These are phyloP conservation scores for Cassiopea andromeda DNA, from an alignment of 30 jellyfish, hydroid and myxozoan species.

Conservation along the genomic window DNA sequence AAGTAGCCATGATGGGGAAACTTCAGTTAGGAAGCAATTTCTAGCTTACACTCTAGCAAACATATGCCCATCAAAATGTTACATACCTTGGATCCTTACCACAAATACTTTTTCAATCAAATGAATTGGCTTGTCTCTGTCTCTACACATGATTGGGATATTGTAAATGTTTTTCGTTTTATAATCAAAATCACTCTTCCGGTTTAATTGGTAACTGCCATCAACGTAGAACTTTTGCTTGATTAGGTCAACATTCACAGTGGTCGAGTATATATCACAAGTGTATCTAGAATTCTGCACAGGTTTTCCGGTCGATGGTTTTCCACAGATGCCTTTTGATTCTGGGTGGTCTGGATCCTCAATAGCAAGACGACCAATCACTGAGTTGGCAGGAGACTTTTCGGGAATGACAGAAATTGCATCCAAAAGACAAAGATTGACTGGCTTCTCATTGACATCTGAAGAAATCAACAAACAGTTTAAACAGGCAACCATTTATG, in stretches of 20 bases:
- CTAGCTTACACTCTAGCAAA: background rate
- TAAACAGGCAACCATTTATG: too few relatives aligned
- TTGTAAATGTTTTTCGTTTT: constrained; percentile 12
- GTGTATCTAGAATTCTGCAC: constrained; percentile 24
- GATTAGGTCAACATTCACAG: constrained; percentile 4
- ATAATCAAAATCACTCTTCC: constrained; percentile 46
- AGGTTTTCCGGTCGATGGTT: constrained; percentile 1
- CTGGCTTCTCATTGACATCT: constrained; percentile 73
- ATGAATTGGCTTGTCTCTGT: constrained; percentile 32
- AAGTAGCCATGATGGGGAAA: too few relatives aligned
- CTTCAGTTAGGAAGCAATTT: background rate
- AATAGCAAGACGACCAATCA: constrained; percentile 55
- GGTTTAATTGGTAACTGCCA: constrained; percentile 18
- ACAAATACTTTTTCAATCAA: constrained; percentile 31
- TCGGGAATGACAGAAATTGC: constrained; percentile 41
- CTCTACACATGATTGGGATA: constrained; percentile 68
- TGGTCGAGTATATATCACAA: constrained; percentile 31
- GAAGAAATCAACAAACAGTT: too few relatives aligned
- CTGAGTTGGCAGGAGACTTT: constrained; percentile 37
- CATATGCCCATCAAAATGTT: background rate
- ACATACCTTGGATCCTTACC: constrained; percentile 45
- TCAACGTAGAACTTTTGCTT: constrained; percentile 52
- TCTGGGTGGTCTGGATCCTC: constrained; percentile 80
- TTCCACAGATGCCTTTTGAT: constrained; percentile 49
- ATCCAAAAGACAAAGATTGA: constrained; percentile 53